Evolutionary conservation across 2,113 vertebrate genomes (phyloP), one percentile per base, ranked within the genome.

Genomic region (Accipiter cooperii): DNA sequence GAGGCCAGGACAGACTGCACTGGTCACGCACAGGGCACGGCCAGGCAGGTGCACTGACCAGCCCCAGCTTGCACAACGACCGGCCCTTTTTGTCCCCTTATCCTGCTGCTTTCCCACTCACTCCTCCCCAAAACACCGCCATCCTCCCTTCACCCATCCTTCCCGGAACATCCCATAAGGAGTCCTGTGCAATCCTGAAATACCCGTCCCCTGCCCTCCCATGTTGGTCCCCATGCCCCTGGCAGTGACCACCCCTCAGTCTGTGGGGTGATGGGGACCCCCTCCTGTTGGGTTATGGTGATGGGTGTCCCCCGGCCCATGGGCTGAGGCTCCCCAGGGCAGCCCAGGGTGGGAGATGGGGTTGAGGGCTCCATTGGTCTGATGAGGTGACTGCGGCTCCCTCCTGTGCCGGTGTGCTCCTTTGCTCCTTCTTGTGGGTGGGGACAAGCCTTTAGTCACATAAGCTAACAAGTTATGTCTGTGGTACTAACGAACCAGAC

Each of bases 371-470:
- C 54, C 29, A 17, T 14, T 65, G 26, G 8, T 71, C 61, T 93
- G 40, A 17, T 33, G 20, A 74, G 31, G 14, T 57, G 60, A 47
- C 8, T 9, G 13, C 10, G 24, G 5, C 2, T 85, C 21, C 14
- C 14, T 82, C 13, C 46, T 0, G 0, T n/a, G 26, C 7, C 2
- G 1, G 3, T 12, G 36, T 49, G 22, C 18, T 34, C 10, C 24
- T 70, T 22, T 74, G 29, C 21, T 91, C 22, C 18, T 70, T 55
- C 63, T n/a, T 1, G 0, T 26, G 12, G 4, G 2, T 1, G 5
- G 25, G 34, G 2, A 70, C 5, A 22, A 57, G 9, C 7, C 24
- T 36, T 61, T 36, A 61, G 36, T 25, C 13, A 29, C 28, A 10
- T 33, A 58, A 87, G 10, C 14, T 54, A 66, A 36, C 24, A 58